Conservation (phyloP, 2,797 vertebrate genomes). For the Tolypeutes matacus region DNA sequence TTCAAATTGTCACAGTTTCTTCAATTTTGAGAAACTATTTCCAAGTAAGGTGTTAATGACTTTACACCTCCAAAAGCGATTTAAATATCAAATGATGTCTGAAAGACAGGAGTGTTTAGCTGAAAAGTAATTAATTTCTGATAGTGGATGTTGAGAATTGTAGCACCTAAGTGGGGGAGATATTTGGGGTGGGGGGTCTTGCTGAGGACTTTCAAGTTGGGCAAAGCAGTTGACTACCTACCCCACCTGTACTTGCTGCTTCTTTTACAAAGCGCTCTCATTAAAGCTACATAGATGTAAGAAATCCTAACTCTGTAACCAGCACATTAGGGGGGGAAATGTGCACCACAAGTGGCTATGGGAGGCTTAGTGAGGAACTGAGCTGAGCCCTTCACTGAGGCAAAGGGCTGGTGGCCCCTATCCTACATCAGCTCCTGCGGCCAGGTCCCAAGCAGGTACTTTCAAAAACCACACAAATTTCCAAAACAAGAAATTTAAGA, state of each 20-base stretch:
- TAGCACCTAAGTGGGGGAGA: neutral
- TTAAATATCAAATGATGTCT: slow-evolving; percentile 14
- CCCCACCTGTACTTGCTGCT: neutral
- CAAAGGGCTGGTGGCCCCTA: neutral
- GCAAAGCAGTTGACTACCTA: neutral
- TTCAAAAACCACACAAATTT: neutral
- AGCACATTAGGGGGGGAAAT: too few relatives aligned
- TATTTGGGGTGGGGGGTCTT: neutral
- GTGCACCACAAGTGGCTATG: neutral
- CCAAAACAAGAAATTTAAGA: neutral
- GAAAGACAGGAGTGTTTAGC: neutral
- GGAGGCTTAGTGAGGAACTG: neutral
- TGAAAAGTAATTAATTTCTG: neutral
- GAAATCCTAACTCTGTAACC: neutral
- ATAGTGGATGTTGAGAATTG: neutral
- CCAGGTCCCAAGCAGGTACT: neutral
- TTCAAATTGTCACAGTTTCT: slow-evolving; percentile 42
- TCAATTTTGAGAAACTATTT: slow-evolving; percentile 52
- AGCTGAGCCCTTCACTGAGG: neutral
- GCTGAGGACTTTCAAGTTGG: neutral
- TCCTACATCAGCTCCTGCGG: neutral
- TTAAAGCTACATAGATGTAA: too few relatives aligned
- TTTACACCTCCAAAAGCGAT: slow-evolving; percentile 36
- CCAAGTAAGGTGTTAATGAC: slow-evolving; percentile 63
- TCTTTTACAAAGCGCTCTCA: neutral